Base-by-base conservation (phyloP, 1,140 invertebrate genomes). In the Drosophila athabasca region DNA sequence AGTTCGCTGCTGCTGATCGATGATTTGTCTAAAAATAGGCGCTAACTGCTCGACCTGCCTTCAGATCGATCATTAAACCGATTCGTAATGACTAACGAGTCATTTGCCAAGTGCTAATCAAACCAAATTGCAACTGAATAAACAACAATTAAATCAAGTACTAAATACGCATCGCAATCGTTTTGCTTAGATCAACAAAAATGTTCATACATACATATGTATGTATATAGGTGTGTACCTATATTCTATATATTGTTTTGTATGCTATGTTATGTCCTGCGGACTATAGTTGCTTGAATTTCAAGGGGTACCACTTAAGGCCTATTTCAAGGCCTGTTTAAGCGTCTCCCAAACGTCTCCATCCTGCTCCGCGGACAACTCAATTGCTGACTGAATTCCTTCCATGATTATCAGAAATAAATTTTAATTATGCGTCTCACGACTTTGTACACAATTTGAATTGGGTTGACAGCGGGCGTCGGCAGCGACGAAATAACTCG, bases 401-500 rank as follows among this genome's bases (percentile, higher is more conserved):
- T 51, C 66, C 65, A 75, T 83, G 79, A 79, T 78, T 75, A 70
- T 76, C 68, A 79, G 62, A 80, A 66, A 74, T 78, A 87, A 76
- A 87, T 87, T 79, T 87, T 87, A 87, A 87, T 87, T 87, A 87
- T 87, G 83, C 82, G 59, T 49, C 74, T 88, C 82, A 87, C 82
- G 82, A 87, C 82, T 85, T 79, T 87, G 62, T 88, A 87, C 83
- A 87, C 82, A 87, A 87, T 87, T 87, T 87, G 82, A 87, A 87
- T 87, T 88, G 82, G 82, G 82, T 87, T 87, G 82, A 87, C 82
- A 88, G 82, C 69, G 50, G 59, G 46, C 61, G 67, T 51, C 73
- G 58, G 62, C 54, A 54, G 65, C 71, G 55, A 52, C 24, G 44
- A 46, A 69, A 73, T 55, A 73, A 72, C 58, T 50, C 52, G 49